These are phyloP conservation scores for Caenorhabditis sp. DNA, from an alignment of 2,888 invertebrate genomes.

Conservation along the genomic window DNA sequence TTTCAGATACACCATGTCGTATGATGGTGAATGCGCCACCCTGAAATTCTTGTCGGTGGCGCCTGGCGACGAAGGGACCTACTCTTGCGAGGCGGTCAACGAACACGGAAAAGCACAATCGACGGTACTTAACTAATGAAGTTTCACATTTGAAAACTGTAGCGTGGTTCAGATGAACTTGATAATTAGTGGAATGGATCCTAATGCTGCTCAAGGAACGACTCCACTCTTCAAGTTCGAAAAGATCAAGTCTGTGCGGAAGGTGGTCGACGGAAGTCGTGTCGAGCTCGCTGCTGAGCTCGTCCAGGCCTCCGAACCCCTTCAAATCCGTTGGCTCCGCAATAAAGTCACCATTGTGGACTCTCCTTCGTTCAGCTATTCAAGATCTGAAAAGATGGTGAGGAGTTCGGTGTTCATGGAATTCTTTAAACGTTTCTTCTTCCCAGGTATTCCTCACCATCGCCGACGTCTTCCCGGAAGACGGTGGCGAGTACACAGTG, in stretches of 20 bases:
- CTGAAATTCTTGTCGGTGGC: constrained; percentile 67
- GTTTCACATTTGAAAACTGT: neutral
- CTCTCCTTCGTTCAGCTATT: constrained; percentile 69
- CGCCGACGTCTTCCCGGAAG: constrained; percentile 79
- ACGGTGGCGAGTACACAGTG: constrained; percentile 83
- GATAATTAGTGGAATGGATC: constrained; percentile 59
- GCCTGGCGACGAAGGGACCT: constrained; percentile 82
- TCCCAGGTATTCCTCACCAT: constrained; percentile 68
- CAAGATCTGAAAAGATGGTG: constrained; percentile 60
- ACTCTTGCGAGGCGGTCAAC: constrained; percentile 86
- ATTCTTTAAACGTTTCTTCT: neutral
- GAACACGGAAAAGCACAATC: constrained; percentile 86
- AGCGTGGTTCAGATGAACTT: constrained; percentile 69
- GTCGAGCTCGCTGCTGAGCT: constrained; percentile 68
- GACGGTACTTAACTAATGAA: constrained; percentile 79
- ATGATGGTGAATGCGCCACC: constrained; percentile 78
- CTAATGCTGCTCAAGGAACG: constrained; percentile 65
- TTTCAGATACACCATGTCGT: constrained; percentile 70
- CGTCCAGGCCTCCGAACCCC: constrained; percentile 74
- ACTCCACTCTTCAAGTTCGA: constrained; percentile 69
- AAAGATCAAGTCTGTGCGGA: constrained; percentile 59
- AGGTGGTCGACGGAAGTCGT: constrained; percentile 66
- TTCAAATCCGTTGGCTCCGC: constrained; percentile 74
- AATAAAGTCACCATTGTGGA: constrained; percentile 73
- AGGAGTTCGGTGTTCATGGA: neutral